These are phyloP conservation scores for Heterocephalus glaber DNA, from an alignment of 2,113 vertebrate genomes.

Conservation along the genomic window DNA sequence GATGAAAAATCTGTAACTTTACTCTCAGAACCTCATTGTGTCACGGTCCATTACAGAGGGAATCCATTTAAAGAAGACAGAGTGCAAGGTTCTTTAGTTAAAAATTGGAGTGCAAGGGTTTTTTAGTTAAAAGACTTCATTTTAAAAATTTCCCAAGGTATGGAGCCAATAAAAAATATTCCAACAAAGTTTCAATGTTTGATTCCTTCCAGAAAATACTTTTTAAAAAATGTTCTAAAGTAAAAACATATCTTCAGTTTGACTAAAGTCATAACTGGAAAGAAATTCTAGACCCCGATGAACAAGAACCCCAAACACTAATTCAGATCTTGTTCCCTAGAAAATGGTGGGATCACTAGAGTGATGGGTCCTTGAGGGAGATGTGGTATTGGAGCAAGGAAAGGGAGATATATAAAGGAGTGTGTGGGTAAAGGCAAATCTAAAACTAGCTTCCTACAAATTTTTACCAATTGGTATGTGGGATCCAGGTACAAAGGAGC, in stretches of 20 bases:
- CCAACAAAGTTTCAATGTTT: neutral
- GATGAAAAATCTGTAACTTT: neutral
- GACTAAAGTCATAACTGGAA: neutral
- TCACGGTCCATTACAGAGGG: neutral
- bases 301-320: neutral
- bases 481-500: neutral
- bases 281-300: neutral
- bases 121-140: neutral
- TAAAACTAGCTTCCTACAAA: neutral
- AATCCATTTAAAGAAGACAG: neutral
- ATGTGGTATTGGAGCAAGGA: too few species aligned
- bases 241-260: neutral
- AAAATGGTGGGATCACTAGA: neutral
- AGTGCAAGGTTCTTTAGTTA: neutral
- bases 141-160: neutral
- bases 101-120: neutral
- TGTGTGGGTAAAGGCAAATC: neutral
- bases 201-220: neutral
- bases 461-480: neutral
- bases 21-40: neutral
- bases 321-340: neutral
- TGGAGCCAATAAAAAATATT: neutral
- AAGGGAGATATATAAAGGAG: neutral
- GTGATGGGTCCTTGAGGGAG: too few species aligned
- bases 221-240: neutral